Conservation (phyloP, 2,113 vertebrate genomes). For the Anhinga rufa region DNA sequence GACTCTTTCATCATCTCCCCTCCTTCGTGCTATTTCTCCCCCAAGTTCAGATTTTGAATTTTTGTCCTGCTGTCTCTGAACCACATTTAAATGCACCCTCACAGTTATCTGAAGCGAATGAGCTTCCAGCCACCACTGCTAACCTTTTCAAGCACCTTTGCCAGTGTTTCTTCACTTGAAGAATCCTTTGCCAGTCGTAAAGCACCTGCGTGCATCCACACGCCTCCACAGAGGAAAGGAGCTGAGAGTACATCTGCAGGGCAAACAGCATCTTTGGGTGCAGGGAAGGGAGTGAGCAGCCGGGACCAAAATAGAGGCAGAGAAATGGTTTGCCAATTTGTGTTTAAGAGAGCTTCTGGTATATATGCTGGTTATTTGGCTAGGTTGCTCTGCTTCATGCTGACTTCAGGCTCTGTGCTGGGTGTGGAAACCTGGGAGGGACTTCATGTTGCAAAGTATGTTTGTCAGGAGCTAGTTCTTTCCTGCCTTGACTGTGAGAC, state of each 20-base stretch:
- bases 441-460: neutral
- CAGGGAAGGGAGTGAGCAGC: neutral
- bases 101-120: neutral
- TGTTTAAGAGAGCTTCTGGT: neutral
- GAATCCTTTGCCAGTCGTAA: neutral
- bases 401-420: neutral
- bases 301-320: neutral
- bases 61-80: neutral
- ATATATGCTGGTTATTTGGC: neutral
- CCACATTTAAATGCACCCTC: neutral
- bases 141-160: neutral
- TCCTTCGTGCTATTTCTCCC: neutral
- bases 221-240: neutral
- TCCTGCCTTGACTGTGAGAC: neutral
- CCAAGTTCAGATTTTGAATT: neutral
- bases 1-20: neutral
- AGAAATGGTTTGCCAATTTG: neutral
- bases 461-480: neutral
- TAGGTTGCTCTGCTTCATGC: neutral
- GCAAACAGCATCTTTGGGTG: neutral
- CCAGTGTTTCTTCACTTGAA: neutral
- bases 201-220: neutral
- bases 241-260: neutral
- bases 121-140: neutral
- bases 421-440: neutral